Base-by-base conservation (phyloP, 2,797 vertebrate species). In the Scarus forsteni region DNA sequence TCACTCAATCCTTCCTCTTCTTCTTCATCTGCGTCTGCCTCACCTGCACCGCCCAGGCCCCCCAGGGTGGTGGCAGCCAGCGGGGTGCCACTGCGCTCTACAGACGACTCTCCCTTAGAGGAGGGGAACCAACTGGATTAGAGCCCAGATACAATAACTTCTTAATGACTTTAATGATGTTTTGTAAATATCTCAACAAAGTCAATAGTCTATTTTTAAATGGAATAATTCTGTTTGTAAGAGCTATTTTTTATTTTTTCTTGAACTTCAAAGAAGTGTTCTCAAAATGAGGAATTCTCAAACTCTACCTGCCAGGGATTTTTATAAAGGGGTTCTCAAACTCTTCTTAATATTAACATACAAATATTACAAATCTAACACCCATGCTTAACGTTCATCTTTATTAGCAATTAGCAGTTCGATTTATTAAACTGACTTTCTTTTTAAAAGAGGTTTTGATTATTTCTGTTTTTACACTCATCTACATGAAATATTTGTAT, bases 21-120 rank as follows among this genome's bases (percentile, higher is more conserved):
- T 15, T 94, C 92, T 4, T 92, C 92, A 11, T 94, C 92, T 10
- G 88, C 85, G 71, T 93, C 91, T 78, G 83, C 78, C 60, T 90
- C 88, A 58, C 80, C 87, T 27, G 79, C 70, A 7, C 74, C 87
- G 48, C 81, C 77, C 63, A 81, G 63, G 46, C 51, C 81, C 60
- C 81, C 84, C 45, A 85, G 76, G 88, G 87, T 82, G 19, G 88
- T 66, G 0, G 85, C 59, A 19, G 92, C 82, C 75, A 90, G 38
- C 8, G 92, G 87, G 52, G 80, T 50, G 3, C 80, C 65, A 1
- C 85, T 83, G 56, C 70, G 53, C 15, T 93, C 89, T 66, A 81
- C 39, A 5, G 90, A 40, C n/a, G 64, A 71, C 53, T 73, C 59
- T 77, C 84, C 92, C 94, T 94, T 94, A 19, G 50, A 77, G 79